Percentiles rank a stretch among this genome's conserved stretches.
Conservation (phyloP, 2,888 invertebrate genomes). For the Eupelmus urozonus region DNA sequence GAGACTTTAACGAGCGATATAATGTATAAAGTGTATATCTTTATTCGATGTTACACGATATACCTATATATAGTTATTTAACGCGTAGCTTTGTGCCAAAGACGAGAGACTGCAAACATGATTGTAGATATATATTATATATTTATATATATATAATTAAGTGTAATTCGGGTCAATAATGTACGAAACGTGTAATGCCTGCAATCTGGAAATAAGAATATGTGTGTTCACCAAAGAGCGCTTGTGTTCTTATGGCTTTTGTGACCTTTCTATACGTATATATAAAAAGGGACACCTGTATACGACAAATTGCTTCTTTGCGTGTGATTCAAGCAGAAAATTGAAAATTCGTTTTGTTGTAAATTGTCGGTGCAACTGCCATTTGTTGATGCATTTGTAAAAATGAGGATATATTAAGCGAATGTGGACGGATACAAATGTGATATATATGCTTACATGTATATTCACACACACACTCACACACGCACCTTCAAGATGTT, state of each 20-base stretch:
- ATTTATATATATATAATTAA: no score
- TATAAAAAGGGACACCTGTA: constrained; percentile 19
- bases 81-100: constrained; percentile 70
- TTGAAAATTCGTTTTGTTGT: background rate
- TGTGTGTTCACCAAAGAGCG: constrained; percentile 72
- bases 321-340: no score
- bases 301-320: background rate
- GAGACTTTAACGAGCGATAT: constrained; percentile 33
- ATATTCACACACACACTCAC: no score
- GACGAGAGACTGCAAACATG: constrained; percentile 71
- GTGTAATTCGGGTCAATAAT: no score
- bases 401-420: constrained; percentile 31
- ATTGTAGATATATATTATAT: constrained; percentile 23
- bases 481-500: no score
- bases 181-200: no score
- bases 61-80: constrained; percentile 48
- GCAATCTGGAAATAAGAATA: constrained; percentile 30
- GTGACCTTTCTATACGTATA: constrained; percentile 39
- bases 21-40: constrained; percentile 11
- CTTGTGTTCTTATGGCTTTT: constrained; percentile 57
- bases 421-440: background rate
- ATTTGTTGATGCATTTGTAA: constrained; percentile 20
- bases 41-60: constrained; percentile 24
- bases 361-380: background rate
- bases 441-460: background rate